Evolutionary conservation across 2,113 vertebrate species (phyloP).

Genomic region (Callorhinus ursinus): DNA sequence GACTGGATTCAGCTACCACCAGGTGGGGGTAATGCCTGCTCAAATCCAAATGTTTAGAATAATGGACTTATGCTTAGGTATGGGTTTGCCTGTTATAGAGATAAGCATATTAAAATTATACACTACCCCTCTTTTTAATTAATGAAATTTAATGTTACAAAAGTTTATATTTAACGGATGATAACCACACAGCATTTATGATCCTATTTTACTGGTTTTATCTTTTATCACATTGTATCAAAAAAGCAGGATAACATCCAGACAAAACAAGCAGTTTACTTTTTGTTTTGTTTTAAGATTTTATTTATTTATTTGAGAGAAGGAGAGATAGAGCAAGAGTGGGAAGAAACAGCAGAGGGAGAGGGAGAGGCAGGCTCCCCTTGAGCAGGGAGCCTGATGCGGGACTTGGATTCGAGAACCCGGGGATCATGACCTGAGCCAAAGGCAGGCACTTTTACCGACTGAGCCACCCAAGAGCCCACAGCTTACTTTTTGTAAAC

Average conservation of each 20-base stretch:
- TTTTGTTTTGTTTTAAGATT: not conserved
- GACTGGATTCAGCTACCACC: not conserved
- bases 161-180: not conserved
- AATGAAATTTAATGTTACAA: not conserved
- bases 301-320: not conserved
- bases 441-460: too few species aligned
- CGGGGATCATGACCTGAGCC: too few species aligned
- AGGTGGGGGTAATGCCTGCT: conserved; percentile 28
- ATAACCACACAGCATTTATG: not conserved
- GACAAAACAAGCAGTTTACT: not conserved
- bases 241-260: not conserved
- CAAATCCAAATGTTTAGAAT: conserved; percentile 20
- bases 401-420: not conserved
- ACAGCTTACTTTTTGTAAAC: not conserved
- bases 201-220: conserved; percentile 17
- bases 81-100: not conserved
- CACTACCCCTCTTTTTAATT: not conserved
- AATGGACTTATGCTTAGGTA: not conserved
- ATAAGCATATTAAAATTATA: not conserved
- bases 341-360: not conserved
- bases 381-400: not conserved
- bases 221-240: conserved; percentile 17
- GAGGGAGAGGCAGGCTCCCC: not conserved
- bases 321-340: not conserved
- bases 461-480: too few species aligned